A percentile compares a stretch with the other conserved stretches of the same genome.
These are phyloP conservation scores for Acanthosoma haemorrhoidale DNA, from an alignment of 2,888 invertebrate genomes.

Conservation along the genomic window DNA sequence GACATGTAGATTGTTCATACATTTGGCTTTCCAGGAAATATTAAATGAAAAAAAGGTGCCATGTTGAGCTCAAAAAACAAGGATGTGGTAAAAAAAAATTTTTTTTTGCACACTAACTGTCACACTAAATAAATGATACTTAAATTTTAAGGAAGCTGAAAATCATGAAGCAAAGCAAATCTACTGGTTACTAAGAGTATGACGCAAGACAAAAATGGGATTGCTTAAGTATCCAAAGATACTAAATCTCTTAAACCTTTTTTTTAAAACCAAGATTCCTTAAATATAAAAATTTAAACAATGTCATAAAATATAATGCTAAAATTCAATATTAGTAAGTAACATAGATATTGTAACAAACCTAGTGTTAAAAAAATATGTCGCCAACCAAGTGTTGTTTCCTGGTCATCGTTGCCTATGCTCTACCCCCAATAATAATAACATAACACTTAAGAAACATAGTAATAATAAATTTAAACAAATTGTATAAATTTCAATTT, in stretches of 20 bases:
- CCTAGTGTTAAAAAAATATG: slow-evolving; percentile 32
- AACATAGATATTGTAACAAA: slow-evolving; percentile 34
- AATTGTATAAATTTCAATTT: slow-evolving; percentile 31
- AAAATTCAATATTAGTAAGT: slow-evolving; percentile 23
- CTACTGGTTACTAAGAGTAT: slow-evolving; percentile 40
- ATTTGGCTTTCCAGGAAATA: slow-evolving; percentile 37
- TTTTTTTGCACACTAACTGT: slow-evolving; percentile 33
- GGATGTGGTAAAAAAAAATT: slow-evolving; percentile 29
- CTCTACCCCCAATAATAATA: slow-evolving; percentile 36
- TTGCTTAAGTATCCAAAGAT: not conserved
- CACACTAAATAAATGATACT: slow-evolving; percentile 39
- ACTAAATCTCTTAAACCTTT: not conserved
- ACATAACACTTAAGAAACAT: slow-evolving; percentile 31
- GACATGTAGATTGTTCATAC: slow-evolving; percentile 40
- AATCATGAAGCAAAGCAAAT: slow-evolving; percentile 39
- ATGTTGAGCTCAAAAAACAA: slow-evolving; percentile 37
- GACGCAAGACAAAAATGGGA: slow-evolving; percentile 39
- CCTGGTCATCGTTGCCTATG: slow-evolving; percentile 15
- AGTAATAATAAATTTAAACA: slow-evolving; percentile 30
- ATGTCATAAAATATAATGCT: slow-evolving; percentile 27
- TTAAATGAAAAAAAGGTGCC: slow-evolving; percentile 35
- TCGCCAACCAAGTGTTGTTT: slow-evolving; percentile 28
- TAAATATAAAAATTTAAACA: slow-evolving; percentile 21
- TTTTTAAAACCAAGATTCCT: not conserved
- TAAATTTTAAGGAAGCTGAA: slow-evolving; percentile 40